Percentiles rank a stretch among this genome's conserved stretches.
phyloP scores from a whole-genome alignment of 2,888 invertebrate genomes.

The Dugesia japonica region DNA sequence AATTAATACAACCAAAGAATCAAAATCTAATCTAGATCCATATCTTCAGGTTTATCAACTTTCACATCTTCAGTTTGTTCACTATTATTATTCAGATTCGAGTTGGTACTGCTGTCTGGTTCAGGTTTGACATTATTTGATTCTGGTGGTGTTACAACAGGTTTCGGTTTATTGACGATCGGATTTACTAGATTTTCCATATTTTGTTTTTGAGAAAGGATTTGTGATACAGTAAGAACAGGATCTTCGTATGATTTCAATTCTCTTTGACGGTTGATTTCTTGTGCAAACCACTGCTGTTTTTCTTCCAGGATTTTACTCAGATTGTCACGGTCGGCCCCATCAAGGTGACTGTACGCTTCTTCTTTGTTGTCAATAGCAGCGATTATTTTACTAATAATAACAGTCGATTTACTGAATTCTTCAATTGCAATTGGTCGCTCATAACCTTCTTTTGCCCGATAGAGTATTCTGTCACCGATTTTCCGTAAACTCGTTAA shows the following conservation, averaged over 20 bases:
- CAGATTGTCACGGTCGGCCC: background rate
- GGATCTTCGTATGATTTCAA: background rate
- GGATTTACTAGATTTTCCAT: background rate
- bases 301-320: conserved; percentile 8
- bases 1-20: no score
- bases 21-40: no score
- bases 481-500: conserved; percentile 50
- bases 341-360: conserved; percentile 5
- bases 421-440: conserved; percentile 22
- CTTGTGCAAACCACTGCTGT: conserved; percentile 20
- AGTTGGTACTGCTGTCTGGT: background rate
- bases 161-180: background rate
- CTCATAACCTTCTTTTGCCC: background rate
- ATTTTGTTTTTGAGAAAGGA: background rate
- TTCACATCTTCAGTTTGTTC: no score
- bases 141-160: background rate
- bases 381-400: conserved; percentile 13
- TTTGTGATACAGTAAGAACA: background rate
- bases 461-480: conserved; percentile 25
- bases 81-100: background rate
- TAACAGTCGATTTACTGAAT: background rate
- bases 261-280: background rate
- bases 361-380: conserved; percentile 3
- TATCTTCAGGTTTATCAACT: no score
- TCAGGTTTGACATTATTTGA: background rate